Conservation (phyloP, 2,113 vertebrate species). For the Rafetus swinhoei region DNA sequence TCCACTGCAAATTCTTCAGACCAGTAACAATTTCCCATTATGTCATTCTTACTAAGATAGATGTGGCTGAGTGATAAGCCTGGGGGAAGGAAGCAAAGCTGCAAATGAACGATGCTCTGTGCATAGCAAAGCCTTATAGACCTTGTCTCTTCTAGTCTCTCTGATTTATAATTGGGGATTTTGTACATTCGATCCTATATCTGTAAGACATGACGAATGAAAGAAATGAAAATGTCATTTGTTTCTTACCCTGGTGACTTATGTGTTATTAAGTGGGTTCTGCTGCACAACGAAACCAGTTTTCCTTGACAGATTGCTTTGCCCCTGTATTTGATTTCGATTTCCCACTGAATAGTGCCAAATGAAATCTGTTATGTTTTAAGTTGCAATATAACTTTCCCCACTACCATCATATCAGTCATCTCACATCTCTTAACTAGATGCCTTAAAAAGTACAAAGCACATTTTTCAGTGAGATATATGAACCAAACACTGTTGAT, state of each 20-base stretch:
- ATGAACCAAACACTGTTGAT: neutral
- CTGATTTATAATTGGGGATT: slow-evolving; percentile 60
- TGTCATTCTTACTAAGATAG: slow-evolving; percentile 65
- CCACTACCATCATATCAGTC: slow-evolving; percentile 16
- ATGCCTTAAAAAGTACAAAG: slow-evolving; percentile 18
- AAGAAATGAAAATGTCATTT: slow-evolving; percentile 61
- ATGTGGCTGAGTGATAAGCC: slow-evolving; percentile 40
- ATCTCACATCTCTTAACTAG: slow-evolving; percentile 24
- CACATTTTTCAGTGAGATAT: slow-evolving; percentile 43
- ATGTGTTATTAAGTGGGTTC: slow-evolving; percentile 56
- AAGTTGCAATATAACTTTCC: slow-evolving; percentile 52
- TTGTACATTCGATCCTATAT: slow-evolving; percentile 36
- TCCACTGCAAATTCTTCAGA: slow-evolving; percentile 55
- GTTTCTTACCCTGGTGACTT: slow-evolving; percentile 55
- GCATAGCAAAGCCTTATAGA: neutral
- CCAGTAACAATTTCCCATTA: slow-evolving; percentile 55
- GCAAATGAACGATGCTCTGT: neutral
- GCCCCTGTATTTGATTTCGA: slow-evolving; percentile 76
- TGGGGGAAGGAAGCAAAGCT: slow-evolving; percentile 20
- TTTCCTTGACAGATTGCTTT: slow-evolving; percentile 70
- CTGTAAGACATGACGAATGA: slow-evolving; percentile 51
- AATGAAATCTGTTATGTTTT: slow-evolving; percentile 64
- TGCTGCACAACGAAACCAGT: slow-evolving; percentile 49
- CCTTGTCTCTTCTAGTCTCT: neutral
- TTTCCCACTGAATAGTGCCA: slow-evolving; percentile 49